phyloP scores from a whole-genome alignment of 1,140 invertebrate genomes.

The Heliothis subflexa region DNA sequence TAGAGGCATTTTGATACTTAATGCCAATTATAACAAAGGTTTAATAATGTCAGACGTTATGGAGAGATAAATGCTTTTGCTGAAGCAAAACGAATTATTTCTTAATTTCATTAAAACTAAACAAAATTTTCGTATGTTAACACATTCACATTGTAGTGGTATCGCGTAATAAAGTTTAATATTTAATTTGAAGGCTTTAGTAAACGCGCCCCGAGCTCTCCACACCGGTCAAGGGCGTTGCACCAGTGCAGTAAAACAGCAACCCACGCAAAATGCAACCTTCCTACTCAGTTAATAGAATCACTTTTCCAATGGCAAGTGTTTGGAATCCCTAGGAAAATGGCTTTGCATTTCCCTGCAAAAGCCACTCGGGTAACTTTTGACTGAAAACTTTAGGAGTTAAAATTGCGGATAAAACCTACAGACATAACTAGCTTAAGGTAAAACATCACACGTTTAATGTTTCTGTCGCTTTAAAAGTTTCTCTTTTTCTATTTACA shows the following conservation, averaged over 20 bases:
- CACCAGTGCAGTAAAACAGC: constrained; percentile 50
- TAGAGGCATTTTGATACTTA: background rate
- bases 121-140: constrained; percentile 7
- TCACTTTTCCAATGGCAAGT: constrained; percentile 16
- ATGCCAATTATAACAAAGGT: background rate
- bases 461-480: background rate
- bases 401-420: constrained; percentile 40
- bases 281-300: constrained; percentile 6
- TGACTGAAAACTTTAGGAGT: constrained; percentile 31
- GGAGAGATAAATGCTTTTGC: background rate
- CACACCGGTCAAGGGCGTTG: constrained; percentile 59
- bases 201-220: constrained; percentile 29
- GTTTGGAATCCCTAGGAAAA: constrained; percentile 25
- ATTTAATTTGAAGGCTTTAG: constrained; percentile 53
- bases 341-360: constrained; percentile 45
- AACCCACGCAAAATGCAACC: constrained; percentile 42
- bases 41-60: background rate
- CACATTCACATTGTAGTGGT: constrained; percentile 30
- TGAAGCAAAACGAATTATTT: no score
- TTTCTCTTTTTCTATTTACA: background rate
- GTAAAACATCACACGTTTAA: constrained; percentile 34
- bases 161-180: constrained; percentile 54
- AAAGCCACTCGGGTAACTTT: constrained; percentile 38
- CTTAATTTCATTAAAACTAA: constrained; percentile 17
- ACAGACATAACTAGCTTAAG: constrained; percentile 38